Evolutionary conservation across 2,888 invertebrate genomes (phyloP).

Genomic region (Synanthedon andrenaeformis): DNA sequence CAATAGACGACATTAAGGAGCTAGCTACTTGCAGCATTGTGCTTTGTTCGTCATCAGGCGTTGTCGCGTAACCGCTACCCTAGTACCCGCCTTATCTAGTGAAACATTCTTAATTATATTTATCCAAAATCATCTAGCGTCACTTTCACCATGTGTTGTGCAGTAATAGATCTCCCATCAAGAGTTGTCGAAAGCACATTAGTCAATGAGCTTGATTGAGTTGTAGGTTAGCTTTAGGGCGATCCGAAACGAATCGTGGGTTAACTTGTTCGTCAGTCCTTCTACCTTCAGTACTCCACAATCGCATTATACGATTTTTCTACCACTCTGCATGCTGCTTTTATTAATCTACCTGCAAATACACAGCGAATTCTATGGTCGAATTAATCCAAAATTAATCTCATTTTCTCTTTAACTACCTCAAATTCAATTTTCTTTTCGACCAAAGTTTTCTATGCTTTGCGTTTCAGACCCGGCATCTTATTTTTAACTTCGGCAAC

Average conservation of each 20-base stretch:
- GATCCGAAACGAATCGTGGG: constrained; percentile 51
- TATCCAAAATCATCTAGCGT: constrained; percentile 60
- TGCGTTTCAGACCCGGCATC: constrained; percentile 36
- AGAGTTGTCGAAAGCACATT: constrained; percentile 61
- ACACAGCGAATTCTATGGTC: constrained; percentile 33
- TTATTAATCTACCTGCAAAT: constrained; percentile 41
- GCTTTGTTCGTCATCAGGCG: constrained; percentile 51
- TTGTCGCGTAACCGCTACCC: constrained; percentile 65
- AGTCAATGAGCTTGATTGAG: constrained; percentile 63
- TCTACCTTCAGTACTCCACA: constrained; percentile 49
- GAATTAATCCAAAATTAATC: constrained; percentile 6
- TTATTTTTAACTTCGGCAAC: constrained; percentile 47
- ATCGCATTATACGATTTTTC: constrained; percentile 55
- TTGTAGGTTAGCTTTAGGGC: constrained; percentile 63
- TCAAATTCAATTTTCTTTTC: constrained; percentile 5
- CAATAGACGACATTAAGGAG: constrained; percentile 1
- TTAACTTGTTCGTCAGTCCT: constrained; percentile 46
- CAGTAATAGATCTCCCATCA: constrained; percentile 52
- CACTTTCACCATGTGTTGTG: constrained; percentile 56
- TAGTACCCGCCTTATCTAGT: constrained; percentile 55
- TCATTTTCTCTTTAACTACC: constrained; percentile 8
- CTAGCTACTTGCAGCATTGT: constrained; percentile 54
- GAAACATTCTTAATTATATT: constrained; percentile 49
- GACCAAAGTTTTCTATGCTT: constrained; percentile 30
- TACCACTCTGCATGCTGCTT: constrained; percentile 67